Conservation (phyloP, 2,113 vertebrate genomes). For the Alces alces region DNA sequence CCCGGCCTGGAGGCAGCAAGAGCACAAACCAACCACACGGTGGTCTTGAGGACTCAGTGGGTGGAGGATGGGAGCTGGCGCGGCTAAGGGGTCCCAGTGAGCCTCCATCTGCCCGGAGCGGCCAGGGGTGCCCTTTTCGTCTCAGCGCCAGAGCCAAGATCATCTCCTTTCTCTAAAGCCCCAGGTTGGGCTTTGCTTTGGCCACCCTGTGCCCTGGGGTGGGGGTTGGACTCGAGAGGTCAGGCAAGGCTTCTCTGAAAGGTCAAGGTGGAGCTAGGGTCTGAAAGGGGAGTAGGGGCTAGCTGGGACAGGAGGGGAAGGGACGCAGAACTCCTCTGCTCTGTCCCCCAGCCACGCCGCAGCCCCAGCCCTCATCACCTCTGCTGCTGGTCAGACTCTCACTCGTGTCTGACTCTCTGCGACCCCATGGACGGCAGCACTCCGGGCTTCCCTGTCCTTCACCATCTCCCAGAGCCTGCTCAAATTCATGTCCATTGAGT, state of each 20-base stretch:
- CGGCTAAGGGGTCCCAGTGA: accelerated
- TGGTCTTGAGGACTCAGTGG: accelerated
- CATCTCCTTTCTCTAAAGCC: neutral
- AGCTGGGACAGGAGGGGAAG: neutral
- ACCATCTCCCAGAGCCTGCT: neutral
- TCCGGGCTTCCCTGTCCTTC: neutral
- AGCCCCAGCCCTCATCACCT: neutral
- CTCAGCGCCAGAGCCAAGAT: accelerated
- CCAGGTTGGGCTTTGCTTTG: accelerated
- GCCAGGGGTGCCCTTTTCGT: no score
- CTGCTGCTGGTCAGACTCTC: neutral
- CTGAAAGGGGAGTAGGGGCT: neutral
- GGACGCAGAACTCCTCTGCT: accelerated
- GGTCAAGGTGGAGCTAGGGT: neutral
- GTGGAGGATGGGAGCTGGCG: accelerated
- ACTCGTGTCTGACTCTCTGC: neutral
- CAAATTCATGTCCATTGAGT: neutral
- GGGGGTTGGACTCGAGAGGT: neutral
- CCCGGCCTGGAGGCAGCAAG: accelerated
- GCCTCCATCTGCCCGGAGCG: accelerated
- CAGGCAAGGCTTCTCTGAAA: neutral
- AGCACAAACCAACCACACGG: accelerated
- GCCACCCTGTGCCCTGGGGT: neutral
- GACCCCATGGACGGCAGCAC: neutral
- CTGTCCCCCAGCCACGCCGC: accelerated